These are phyloP conservation scores for Peromyscus attwateri DNA, from an alignment of 2,797 vertebrate genomes.

Conservation along the genomic window DNA sequence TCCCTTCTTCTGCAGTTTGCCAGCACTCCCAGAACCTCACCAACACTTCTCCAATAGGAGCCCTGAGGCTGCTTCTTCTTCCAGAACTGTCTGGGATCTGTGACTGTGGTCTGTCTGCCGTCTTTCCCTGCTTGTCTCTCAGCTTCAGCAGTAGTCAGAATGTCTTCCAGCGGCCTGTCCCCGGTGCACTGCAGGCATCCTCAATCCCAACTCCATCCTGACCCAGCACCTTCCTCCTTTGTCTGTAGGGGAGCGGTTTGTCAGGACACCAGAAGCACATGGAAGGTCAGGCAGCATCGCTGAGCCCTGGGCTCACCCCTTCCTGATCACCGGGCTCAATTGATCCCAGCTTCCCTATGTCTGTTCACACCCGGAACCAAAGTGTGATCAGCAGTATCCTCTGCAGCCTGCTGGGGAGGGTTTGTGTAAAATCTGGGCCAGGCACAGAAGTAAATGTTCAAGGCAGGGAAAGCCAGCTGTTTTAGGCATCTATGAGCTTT, in stretches of 20 bases:
- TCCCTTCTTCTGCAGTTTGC: not conserved
- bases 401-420: not conserved
- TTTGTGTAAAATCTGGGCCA: not conserved
- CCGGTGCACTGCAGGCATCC: not conserved
- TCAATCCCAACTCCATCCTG: not conserved
- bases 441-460: not conserved
- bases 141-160: not conserved
- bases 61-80: not conserved
- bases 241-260: not conserved
- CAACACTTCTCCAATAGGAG: not conserved
- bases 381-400: not conserved
- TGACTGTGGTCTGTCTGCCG: not conserved
- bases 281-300: not conserved
- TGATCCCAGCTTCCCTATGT: not conserved
- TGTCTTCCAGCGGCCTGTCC: conserved; percentile 5
- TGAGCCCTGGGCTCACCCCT: not conserved
- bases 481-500: not conserved
- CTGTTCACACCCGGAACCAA: not conserved
- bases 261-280: not conserved
- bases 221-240: not conserved
- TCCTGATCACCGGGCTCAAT: not conserved
- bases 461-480: not conserved
- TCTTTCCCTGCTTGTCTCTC: not conserved
- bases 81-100: not conserved
- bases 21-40: not conserved